Percentiles rank a stretch among this genome's conserved stretches.
These are phyloP conservation scores for Ctenopoma kingsleyae DNA, from an alignment of 2,797 vertebrate species.

Conservation along the genomic window DNA sequence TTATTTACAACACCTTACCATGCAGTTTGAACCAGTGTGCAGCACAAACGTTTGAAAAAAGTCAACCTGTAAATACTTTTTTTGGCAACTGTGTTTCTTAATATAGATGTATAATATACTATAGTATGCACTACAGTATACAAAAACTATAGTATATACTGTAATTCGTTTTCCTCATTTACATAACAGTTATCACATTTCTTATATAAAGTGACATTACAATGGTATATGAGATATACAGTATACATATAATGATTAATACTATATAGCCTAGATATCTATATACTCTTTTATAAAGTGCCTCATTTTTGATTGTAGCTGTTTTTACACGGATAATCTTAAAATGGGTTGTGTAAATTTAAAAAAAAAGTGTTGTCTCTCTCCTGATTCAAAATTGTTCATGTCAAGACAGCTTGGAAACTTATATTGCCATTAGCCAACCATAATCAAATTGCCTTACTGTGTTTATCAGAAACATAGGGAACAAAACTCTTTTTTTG, in stretches of 20 bases:
- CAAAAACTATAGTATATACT: conserved; percentile 71
- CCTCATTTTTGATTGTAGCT: conserved; percentile 91
- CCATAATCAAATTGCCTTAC: conserved; percentile 85
- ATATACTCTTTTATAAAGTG: conserved; percentile 88
- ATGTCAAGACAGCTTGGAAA: conserved; percentile 58
- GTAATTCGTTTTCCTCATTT: conserved; percentile 67
- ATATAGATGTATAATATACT: conserved; percentile 68
- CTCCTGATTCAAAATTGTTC: conserved; percentile 73
- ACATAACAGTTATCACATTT: conserved; percentile 57
- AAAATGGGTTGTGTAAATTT: conserved; percentile 79
- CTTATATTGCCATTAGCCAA: conserved; percentile 72
- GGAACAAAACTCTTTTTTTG: conserved; percentile 55
- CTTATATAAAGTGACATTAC: conserved; percentile 80
- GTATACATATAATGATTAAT: conserved; percentile 85
- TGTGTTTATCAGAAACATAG: conserved; percentile 70
- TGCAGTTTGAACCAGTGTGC: conserved; percentile 42
- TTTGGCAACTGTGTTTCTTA: conserved; percentile 66
- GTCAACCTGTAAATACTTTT: conserved; percentile 52
- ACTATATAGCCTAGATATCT: conserved; percentile 82
- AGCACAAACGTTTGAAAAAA: conserved; percentile 43
- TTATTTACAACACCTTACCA: not conserved
- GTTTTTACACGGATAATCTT: conserved; percentile 87
- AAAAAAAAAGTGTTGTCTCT: conserved; percentile 60
- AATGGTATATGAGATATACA: conserved; percentile 83
- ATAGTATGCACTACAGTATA: conserved; percentile 70